Base-by-base conservation (phyloP, 2,797 vertebrate genomes). In the Xenentodon cancila region DNA sequence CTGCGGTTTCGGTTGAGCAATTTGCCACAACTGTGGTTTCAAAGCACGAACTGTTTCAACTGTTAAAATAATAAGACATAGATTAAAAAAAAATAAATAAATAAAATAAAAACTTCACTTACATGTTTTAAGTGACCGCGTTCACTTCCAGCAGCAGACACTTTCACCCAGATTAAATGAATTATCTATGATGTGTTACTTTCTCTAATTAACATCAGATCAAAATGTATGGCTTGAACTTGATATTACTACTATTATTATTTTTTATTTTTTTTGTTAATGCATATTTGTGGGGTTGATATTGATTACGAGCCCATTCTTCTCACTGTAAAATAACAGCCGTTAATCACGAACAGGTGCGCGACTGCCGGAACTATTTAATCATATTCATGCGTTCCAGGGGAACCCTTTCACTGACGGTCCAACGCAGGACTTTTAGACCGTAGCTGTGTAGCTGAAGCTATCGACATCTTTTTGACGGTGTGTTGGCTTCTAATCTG, bases 341-440 rank as follows among this genome's bases (percentile, higher is more conserved):
- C 9, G 20, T 75, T 56, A 72, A 80, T 79, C 58, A 70, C 6
- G 3, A 12, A 13, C 84, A 84, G 78, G 83, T 82, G 87, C 59
- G 81, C 48, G 61, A 47, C 34, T 8, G 9, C 32, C 73, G 88
- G 89, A 90, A 90, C 88, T 8, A 7, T 45, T 45, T 1, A 16
- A 9, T 19, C 0, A 0, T 2, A 4, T 1, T 1, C 4, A 0
- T 32, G 19, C 50, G 52, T 88, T 88, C 59, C 43, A 2, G 59
- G 55, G 44, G 88, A 79, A 27, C 3, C 0, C 3, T 73, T 86
- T 81, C 8, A 60, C 37, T 16, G 79, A 75, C 68, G 83, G 7
- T 77, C 85, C 1, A 2, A 9, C n/a, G 11, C 27, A 1, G 18
- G 47, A 17, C n/a, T 27, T 19, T 30, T 2, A 15, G 22, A 13